These are phyloP conservation scores for Perccottus glenii DNA, from an alignment of 2,113 vertebrate species.

Conservation along the genomic window DNA sequence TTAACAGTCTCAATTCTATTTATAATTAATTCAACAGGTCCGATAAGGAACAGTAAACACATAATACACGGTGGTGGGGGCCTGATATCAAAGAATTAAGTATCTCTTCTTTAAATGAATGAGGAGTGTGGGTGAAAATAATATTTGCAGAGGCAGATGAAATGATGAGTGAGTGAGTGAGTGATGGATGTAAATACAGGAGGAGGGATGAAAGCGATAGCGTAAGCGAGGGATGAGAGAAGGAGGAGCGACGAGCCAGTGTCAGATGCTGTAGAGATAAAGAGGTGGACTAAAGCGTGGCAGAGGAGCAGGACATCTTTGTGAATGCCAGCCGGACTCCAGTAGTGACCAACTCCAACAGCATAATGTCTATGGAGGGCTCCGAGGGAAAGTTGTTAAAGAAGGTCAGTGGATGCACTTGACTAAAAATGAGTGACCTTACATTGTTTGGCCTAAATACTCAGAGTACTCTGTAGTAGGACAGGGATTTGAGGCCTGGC, in stretches of 20 bases:
- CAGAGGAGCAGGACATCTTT: conserved; percentile 30
- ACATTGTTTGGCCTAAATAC: background rate
- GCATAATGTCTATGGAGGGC: conserved; percentile 59
- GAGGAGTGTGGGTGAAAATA: background rate
- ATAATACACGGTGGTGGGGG: too few species aligned
- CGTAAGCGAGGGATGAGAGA: conserved; percentile 46
- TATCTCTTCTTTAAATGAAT: background rate
- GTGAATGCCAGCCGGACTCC: conserved; percentile 45
- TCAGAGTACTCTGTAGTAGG: background rate
- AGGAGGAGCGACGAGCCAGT: conserved; percentile 67
- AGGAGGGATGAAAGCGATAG: conserved; percentile 39
- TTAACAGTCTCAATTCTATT: background rate
- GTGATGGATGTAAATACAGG: conserved; percentile 35
- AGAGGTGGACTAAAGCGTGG: conserved; percentile 48
- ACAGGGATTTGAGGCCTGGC: background rate
- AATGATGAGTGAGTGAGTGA: conserved; percentile 33
- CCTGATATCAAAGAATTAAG: background rate
- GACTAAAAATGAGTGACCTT: conserved; percentile 6
- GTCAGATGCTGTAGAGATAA: conserved; percentile 59
- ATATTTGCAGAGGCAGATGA: conserved; percentile 5
- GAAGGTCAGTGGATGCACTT: conserved; percentile 70
- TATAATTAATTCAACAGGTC: background rate
- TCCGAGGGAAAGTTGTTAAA: conserved; percentile 75
- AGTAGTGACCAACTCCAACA: conserved; percentile 65
- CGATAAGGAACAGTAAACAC: too few species aligned